Evolutionary conservation across 2,888 invertebrate genomes (phyloP).

Genomic region (Uropetala carovei): DNA sequence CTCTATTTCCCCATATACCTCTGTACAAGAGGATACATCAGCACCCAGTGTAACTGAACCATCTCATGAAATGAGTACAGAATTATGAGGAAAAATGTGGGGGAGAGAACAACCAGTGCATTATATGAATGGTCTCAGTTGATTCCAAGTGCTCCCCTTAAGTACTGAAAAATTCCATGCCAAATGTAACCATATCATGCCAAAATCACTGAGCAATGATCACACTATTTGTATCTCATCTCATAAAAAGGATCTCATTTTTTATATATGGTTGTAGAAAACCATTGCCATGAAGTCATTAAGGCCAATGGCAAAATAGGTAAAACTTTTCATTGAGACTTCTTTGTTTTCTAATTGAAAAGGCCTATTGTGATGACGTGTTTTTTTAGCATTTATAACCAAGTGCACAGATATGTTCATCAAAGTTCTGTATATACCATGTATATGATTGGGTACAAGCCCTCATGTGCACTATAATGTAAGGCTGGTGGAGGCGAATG

Average conservation of each 20-base stretch:
- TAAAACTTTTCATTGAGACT: constrained; percentile 52
- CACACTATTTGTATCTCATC: constrained; percentile 62
- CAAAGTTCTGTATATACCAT: constrained; percentile 37
- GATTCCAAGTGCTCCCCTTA: constrained; percentile 43
- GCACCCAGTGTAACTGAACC: constrained; percentile 68
- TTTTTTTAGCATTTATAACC: constrained; percentile 38
- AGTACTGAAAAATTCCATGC: constrained; percentile 30
- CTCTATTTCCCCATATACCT: constrained; percentile 66
- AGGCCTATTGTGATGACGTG: constrained; percentile 62
- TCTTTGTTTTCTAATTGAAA: constrained; percentile 17
- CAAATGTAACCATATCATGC: constrained; percentile 61
- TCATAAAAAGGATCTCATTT: constrained; percentile 63
- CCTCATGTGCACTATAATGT: constrained; percentile 21
- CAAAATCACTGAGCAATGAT: constrained; percentile 58
- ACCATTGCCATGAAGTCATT: constrained; percentile 2
- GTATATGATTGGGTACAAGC: not conserved
- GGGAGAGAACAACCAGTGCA: constrained; percentile 16
- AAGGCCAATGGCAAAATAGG: constrained; percentile 46
- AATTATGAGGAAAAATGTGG: constrained; percentile 76
- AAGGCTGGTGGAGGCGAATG: constrained; percentile 54
- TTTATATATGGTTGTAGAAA: constrained; percentile 46
- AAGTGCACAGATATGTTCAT: constrained; percentile 41
- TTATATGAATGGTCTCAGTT: constrained; percentile 43
- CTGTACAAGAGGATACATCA: constrained; percentile 69
- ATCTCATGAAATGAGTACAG: constrained; percentile 82